Percentiles rank a stretch among this genome's conserved stretches.
These are phyloP conservation scores for Cinara cedri DNA, from an alignment of 2,888 invertebrate genomes.

Conservation along the genomic window DNA sequence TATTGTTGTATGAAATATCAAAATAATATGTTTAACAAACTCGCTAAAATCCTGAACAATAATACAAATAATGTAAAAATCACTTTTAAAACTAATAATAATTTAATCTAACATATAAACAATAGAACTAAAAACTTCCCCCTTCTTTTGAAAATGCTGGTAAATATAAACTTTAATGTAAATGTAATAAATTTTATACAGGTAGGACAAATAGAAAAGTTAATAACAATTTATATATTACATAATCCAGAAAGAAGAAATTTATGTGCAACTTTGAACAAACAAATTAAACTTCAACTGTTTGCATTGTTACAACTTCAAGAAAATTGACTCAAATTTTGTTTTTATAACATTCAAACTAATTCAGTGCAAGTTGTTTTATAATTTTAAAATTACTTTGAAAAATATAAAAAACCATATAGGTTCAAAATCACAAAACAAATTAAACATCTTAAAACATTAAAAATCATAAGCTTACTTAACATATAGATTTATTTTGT, in stretches of 20 bases:
- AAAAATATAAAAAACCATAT: background rate
- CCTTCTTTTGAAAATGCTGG: no score
- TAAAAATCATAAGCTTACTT: no score
- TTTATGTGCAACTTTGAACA: background rate
- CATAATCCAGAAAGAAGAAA: background rate
- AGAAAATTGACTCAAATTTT: background rate
- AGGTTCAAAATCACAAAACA: background rate
- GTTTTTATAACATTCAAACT: background rate
- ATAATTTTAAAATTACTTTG: background rate
- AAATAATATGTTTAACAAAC: no score
- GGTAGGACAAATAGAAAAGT: no score
- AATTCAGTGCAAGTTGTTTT: slow-evolving; percentile 3
- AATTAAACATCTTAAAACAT: background rate
- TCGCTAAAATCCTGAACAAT: no score
- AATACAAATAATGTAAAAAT: no score
- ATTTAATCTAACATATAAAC: no score
- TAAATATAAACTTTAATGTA: no score
- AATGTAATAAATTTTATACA: no score
- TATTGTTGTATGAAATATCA: no score
- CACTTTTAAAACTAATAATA: no score
- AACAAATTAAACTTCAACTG: background rate
- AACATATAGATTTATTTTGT: background rate
- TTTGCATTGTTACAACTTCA: background rate
- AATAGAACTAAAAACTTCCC: no score
- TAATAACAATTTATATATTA: background rate